Evolutionary conservation across 2,113 vertebrate species (phyloP), one percentile per base, ranked within the genome.

Genomic region (Rhabdornis inornatus): DNA sequence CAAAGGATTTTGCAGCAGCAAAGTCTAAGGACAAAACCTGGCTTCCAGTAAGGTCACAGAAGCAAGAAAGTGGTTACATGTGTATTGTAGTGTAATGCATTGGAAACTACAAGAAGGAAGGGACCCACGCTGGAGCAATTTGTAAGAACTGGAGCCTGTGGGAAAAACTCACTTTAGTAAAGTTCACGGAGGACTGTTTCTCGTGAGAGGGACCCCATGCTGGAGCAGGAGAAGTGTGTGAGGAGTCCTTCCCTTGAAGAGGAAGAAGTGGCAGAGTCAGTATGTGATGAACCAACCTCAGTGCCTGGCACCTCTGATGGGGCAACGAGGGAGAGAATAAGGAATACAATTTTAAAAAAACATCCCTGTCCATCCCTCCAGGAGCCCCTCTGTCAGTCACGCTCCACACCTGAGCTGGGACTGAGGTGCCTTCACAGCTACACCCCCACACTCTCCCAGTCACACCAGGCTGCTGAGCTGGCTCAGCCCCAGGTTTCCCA

Each of bases 251-350:
- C 30, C 20, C 8, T 10, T 40, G 70, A 24, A 28, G n/a, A 28
- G 30, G 20, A 24, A 16, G 15, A 39, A 49, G 30, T 20, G 30
- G 10, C 60, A 75, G 49, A 33, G 15, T 49, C 50, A 52, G 0
- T 13, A 5, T n/a, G 39, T 45, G 68, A 63, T 53, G 57, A 53
- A 4, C 13, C 20, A 61, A 1, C 16, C 25, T 35, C 16, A 44
- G 0, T 24, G 19, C 24, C 19, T 50, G 7, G 35, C 19, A 40
- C 10, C 10, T 53, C 16, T 0, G 0, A n/a, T 61, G 31, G 31
- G 56, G 30, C 37, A 12, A 16, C 25, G 44, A 42, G 7, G 25
- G 25, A 71, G 13, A 25, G 45, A 83, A 35, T 52, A 20, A 31
- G 8, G 27, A 52, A 52, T 28, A 50, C 15, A 42, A 10, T 30